phyloP scores from a whole-genome alignment of 2,113 vertebrate species.

The Apodemus speciosus region DNA sequence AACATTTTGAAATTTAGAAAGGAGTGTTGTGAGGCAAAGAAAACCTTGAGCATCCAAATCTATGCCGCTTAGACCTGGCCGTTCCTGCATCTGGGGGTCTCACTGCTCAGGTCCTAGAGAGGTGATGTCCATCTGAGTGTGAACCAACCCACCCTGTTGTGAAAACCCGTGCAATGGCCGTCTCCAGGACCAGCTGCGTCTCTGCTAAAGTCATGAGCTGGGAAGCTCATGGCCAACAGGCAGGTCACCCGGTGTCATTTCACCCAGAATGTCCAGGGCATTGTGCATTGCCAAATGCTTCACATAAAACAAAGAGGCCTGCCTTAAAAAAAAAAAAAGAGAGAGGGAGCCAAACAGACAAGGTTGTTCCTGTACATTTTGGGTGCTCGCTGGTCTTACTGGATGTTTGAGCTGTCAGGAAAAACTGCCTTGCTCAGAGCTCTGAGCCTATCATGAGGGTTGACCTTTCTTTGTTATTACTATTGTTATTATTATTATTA shows the following conservation, averaged over 20 bases:
- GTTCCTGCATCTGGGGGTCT: not conserved
- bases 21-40: conserved; percentile 37
- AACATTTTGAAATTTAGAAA: conserved; percentile 52
- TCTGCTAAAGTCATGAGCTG: not conserved
- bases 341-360: not conserved
- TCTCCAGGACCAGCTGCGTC: not conserved
- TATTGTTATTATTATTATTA: not conserved
- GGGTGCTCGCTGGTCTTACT: not conserved
- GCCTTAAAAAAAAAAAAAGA: not conserved
- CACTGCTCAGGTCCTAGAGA: not conserved
- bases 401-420: not conserved
- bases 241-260: fast-evolving
- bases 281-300: not conserved
- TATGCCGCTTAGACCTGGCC: not conserved
- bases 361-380: not conserved
- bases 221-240: not conserved
- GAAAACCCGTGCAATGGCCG: too few relatives aligned
- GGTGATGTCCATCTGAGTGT: not conserved
- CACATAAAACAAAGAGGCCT: not conserved
- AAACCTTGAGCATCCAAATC: not conserved
- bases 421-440: not conserved
- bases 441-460: not conserved
- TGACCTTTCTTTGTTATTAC: not conserved
- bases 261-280: too few relatives aligned
- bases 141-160: not conserved